Evolutionary conservation across 2,888 invertebrate genomes (phyloP), one percentile per base, ranked within the genome.

Genomic region (Argyra leucocephala): DNA sequence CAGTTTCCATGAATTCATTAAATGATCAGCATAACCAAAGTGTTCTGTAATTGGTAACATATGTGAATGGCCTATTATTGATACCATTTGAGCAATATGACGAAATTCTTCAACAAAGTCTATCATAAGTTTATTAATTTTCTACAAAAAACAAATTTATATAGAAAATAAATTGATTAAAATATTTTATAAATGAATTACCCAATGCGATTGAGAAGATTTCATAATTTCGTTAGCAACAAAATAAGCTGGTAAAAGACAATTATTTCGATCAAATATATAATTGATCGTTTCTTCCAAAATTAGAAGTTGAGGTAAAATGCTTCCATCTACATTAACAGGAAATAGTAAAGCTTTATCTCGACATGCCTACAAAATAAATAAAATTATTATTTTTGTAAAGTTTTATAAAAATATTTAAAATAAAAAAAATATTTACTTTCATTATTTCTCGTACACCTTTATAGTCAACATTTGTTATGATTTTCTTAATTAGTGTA

Each of bases 191-290:
- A 12, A 64, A 21, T 36, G 9, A 72, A 79, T 80, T 83, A 91
- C 90, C 96, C 96, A 97, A 78, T 97, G 96, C 62, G 95, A 75
- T 3, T 78, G 76, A 66, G 76, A 76, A 3, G 77, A 76, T 76
- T 96, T 96, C 74, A 93, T 91, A 70, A 97, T 89, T 82, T 97
- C 96, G 76, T 95, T 96, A 0, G 95, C 92, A 69, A 97, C 90
- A 73, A 98, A 91, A 79, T 97, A 97, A 7, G 93, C 93, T 1
- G 97, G 97, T 66, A 97, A 80, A 57, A 97, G 82, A 74, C 95
- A 95, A 23, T 92, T 90, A 78, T 94, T 91, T 57, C 96, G 84
- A 77, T 97, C 93, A 81, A 96, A 92, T 73, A 97, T 94, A 73
- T 91, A 89, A 70, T 89, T 87, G 68, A 96, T 86, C 1, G 96